Evolutionary conservation across 2,797 vertebrate genomes (phyloP).

Genomic region (Crypturellus tataupa): DNA sequence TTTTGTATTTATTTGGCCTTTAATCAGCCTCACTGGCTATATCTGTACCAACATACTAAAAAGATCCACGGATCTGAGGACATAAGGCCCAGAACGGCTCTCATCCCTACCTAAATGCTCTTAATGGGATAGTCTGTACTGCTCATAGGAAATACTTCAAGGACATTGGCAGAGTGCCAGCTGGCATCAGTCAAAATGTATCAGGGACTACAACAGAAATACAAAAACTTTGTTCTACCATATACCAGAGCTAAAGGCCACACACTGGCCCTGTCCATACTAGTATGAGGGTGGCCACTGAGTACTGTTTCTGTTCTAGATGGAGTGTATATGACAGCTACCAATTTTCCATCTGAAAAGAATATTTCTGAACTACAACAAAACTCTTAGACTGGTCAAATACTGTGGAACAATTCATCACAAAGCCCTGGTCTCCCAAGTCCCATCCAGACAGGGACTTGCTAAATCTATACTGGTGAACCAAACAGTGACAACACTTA

Average conservation of each 20-base stretch:
- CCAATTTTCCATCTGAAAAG: not conserved
- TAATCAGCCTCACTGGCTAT: not conserved
- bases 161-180: not conserved
- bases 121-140: not conserved
- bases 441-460: not conserved
- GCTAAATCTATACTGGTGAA: not conserved
- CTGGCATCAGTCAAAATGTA: fast-evolving
- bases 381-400: not conserved
- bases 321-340: fast-evolving
- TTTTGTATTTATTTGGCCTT: not conserved
- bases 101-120: not conserved
- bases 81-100: not conserved
- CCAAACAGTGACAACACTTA: fast-evolving
- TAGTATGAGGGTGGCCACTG: not conserved
- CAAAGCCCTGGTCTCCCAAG: not conserved
- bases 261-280: not conserved
- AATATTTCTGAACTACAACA: not conserved
- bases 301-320: not conserved
- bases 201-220: not conserved
- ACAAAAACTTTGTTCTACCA: not conserved
- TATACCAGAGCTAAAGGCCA: not conserved
- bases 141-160: not conserved
- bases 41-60: not conserved
- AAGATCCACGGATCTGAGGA: not conserved
- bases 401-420: not conserved